Percentiles rank a stretch among this genome's conserved stretches.
phyloP scores from a whole-genome alignment of 1,140 invertebrate genomes.

The Panagrolaimus sp. region DNA sequence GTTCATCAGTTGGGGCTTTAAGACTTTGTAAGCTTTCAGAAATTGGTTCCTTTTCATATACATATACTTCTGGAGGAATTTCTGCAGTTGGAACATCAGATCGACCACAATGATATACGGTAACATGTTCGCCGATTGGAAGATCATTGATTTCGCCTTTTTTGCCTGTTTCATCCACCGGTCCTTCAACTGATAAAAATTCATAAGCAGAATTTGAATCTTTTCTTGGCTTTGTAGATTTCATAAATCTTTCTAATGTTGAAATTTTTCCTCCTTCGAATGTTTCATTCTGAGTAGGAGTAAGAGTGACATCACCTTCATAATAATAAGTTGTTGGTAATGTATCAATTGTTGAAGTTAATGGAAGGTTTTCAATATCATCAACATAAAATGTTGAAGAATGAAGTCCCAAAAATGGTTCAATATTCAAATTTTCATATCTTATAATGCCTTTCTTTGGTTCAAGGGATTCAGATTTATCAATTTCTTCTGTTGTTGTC shows the following conservation, averaged over 20 bases:
- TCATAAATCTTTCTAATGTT: background rate
- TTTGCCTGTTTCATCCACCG: background rate
- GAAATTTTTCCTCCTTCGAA: background rate
- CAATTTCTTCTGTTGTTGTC: background rate
- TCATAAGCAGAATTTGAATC: constrained; percentile 1
- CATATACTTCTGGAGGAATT: background rate
- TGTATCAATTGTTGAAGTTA: background rate
- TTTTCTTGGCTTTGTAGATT: background rate
- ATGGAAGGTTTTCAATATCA: background rate
- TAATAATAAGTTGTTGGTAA: background rate
- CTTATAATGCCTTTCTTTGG: background rate
- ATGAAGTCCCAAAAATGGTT: constrained; percentile 2
- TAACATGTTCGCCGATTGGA: background rate
- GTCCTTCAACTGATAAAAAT: background rate
- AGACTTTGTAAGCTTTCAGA: background rate
- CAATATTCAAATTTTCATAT: background rate
- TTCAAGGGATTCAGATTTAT: constrained; percentile 1
- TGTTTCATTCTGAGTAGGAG: background rate
- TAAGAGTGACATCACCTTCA: background rate
- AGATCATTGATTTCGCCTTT: background rate
- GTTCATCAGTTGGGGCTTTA: background rate
- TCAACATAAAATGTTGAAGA: background rate
- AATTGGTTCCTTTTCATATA: background rate
- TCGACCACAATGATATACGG: constrained; percentile 5
- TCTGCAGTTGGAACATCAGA: background rate